These are phyloP conservation scores for Lithosia quadra DNA, from an alignment of 2,888 invertebrate species.

Conservation along the genomic window DNA sequence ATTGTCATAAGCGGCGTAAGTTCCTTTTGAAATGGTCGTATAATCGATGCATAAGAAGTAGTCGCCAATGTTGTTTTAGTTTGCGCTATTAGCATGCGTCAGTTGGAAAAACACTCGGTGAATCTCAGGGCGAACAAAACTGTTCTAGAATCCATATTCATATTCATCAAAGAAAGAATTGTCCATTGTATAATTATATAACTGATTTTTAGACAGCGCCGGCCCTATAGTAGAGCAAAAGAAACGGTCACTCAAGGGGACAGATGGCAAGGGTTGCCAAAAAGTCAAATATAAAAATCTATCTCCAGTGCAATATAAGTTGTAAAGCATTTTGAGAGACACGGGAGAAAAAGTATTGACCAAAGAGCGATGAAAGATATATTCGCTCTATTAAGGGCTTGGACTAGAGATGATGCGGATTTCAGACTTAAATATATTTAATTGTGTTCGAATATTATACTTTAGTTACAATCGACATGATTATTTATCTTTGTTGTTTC, in stretches of 20 bases:
- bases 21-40: constrained; percentile 9
- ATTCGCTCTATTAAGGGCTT: not conserved
- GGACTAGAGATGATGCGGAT: not conserved
- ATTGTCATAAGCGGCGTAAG: constrained; percentile 25
- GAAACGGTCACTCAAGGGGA: not conserved
- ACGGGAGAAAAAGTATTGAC: not conserved
- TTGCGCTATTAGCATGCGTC: too few relatives aligned
- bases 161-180: not conserved
- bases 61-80: not conserved
- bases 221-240: not conserved
- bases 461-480: not conserved
- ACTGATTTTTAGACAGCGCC: not conserved
- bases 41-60: not conserved
- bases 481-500: not conserved
- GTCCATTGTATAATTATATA: not conserved
- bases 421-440: not conserved
- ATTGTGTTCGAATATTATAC: not conserved
- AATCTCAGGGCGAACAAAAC: not conserved
- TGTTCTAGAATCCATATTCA: not conserved
- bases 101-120: too few relatives aligned
- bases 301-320: not conserved
- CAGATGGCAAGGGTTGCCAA: not conserved
- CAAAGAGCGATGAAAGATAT: not conserved
- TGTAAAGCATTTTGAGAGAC: not conserved
- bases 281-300: not conserved